These are phyloP conservation scores for Meteorus colon DNA, from an alignment of 2,888 invertebrate genomes.

Conservation along the genomic window DNA sequence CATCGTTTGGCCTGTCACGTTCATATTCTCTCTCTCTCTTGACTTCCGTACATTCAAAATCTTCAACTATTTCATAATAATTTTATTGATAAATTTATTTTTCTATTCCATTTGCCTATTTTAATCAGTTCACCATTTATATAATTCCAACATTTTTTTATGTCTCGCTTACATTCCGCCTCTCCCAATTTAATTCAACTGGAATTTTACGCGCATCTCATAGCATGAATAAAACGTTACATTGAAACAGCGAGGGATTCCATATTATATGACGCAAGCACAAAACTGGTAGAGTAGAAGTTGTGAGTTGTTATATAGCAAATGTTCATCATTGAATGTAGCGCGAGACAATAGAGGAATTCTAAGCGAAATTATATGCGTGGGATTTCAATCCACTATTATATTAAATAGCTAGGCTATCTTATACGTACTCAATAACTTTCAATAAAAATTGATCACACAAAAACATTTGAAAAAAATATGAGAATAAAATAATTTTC, in stretches of 20 bases:
- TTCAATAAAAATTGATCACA: not conserved
- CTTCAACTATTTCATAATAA: slow-evolving; percentile 10
- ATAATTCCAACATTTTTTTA: not conserved
- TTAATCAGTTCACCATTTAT: not conserved
- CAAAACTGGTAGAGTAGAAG: slow-evolving; percentile 20
- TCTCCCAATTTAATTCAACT: slow-evolving; percentile 8
- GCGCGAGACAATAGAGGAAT: slow-evolving; percentile 38
- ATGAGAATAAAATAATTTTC: not conserved
- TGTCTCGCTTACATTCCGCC: slow-evolving; percentile 13
- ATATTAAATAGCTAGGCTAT: slow-evolving; percentile 23
- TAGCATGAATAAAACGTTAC: slow-evolving; percentile 20
- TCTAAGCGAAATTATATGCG: slow-evolving; percentile 42
- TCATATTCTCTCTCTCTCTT: not conserved
- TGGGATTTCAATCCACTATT: slow-evolving; percentile 37
- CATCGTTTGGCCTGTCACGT: slow-evolving; percentile 37
- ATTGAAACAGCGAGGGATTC: slow-evolving; percentile 20
- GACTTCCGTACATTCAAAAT: slow-evolving; percentile 32
- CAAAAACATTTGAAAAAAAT: slow-evolving; percentile 15
- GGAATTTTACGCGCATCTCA: not conserved
- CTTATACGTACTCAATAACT: slow-evolving; percentile 1
- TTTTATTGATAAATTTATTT: not conserved
- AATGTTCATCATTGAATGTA: slow-evolving; percentile 23
- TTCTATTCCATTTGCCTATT: not conserved
- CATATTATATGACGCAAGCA: slow-evolving; percentile 29
- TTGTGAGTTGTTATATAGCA: slow-evolving; percentile 20